Conservation (phyloP, 2,888 invertebrate genomes). For the Brenthis hecate region DNA sequence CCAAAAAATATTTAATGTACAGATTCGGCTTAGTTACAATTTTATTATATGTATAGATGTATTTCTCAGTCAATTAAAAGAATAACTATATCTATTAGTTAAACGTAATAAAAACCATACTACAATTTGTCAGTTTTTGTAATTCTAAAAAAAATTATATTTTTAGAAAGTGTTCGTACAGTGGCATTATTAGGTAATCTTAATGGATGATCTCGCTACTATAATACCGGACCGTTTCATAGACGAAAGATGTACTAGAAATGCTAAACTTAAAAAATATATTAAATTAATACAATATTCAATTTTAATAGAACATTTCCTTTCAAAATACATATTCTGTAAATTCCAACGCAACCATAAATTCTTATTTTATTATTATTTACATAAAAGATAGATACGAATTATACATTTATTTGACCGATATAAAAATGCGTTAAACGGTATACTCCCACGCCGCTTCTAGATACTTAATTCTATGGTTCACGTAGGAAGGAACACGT, state of each 20-base stretch:
- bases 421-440: neutral
- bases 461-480: conserved; percentile 14
- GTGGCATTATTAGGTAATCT: conserved; percentile 72
- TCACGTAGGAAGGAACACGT: conserved; percentile 29
- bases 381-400: neutral
- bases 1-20: too few species aligned
- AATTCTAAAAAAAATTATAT: conserved; percentile 19
- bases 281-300: too few species aligned
- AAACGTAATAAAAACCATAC: too few species aligned
- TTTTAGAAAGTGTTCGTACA: conserved; percentile 63
- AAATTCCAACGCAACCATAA: neutral
- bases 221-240: conserved; percentile 47
- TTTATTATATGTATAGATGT: too few species aligned
- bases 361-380: neutral
- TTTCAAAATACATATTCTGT: too few species aligned
- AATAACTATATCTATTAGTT: too few species aligned
- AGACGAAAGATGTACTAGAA: conserved; percentile 24
- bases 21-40: too few species aligned
- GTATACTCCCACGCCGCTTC: conserved; percentile 20
- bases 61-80: too few species aligned
- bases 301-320: too few species aligned
- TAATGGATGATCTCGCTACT: conserved; percentile 69
- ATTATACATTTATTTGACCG: neutral
- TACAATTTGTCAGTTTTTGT: conserved; percentile 13
- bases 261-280: conserved; percentile 1